Base-by-base conservation (phyloP, 2,113 vertebrate genomes). In the Lota lota region DNA sequence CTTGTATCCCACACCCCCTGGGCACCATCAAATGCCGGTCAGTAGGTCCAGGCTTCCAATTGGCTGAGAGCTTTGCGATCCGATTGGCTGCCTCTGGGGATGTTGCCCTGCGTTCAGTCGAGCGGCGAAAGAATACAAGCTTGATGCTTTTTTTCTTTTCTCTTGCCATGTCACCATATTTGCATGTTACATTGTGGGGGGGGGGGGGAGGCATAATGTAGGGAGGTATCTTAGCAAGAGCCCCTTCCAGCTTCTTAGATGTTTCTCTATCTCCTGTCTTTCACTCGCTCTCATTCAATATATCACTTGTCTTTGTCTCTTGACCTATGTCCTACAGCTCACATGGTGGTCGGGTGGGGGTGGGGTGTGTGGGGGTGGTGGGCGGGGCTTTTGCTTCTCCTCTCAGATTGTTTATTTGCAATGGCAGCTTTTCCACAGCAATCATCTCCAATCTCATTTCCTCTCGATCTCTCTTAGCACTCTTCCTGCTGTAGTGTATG, bases 1-100 rank as follows among this genome's bases (percentile, higher is more conserved):
- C 12, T 2, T 22, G 4, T 81, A 79, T 77, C 82, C 86, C 85
- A 85, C 82, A 85, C 64, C 88, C 85, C 18, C 73, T 75, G 74
- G 84, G 87, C 83, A 82, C 74, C 81, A 79, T 76, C 79, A 75
- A 85, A 88, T 85, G 76, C 79, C 73, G 88, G 89, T 91, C 88
- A 91, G 83, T 88, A 84, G 89, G 89, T 85, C 84, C 82, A 64
- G 1, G 66, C 79, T 74, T 33, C 74, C 69, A 51, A 89, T 89
- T 89, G 89, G 90, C 75, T 75, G 71, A 72, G 74, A 72, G 74
- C 79, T 70, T 82, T 2, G 22, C 53, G 4, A 1, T 77, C 68
- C 81, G 64, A 89, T 76, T 91, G 88, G 87, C 77, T 68, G 83
- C 81, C 85, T 86, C 70, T 78, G 78, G 86, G 83, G 74, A 82